phyloP scores from a whole-genome alignment of 2,113 vertebrate genomes.

The Chlamydotis undulata region DNA sequence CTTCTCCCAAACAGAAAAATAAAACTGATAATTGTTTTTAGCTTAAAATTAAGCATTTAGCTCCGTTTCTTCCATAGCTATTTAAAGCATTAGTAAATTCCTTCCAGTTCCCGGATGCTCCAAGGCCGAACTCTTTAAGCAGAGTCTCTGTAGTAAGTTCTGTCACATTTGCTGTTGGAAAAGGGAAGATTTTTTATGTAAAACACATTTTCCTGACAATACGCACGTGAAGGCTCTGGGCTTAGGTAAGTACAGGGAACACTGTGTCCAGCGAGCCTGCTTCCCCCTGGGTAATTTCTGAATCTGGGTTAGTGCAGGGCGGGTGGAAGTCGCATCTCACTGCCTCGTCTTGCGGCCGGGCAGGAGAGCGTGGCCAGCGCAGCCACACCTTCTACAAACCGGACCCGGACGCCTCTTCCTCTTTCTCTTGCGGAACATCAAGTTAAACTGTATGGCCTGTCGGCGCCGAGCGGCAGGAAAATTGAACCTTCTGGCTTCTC shows the following conservation, averaged over 20 bases:
- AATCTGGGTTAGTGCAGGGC: neutral
- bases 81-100: neutral
- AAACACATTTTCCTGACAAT: neutral
- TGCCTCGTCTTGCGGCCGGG: neutral
- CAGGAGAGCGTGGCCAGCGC: neutral
- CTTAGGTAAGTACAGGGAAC: neutral
- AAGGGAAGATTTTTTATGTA: neutral
- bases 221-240: neutral
- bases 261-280: neutral
- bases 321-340: neutral
- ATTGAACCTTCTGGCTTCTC: neutral
- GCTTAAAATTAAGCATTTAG: neutral
- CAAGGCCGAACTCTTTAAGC: constrained; percentile 1
- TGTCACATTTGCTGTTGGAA: neutral
- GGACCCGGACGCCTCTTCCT: neutral
- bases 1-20: neutral
- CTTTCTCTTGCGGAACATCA: neutral
- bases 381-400: neutral
- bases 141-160: neutral
- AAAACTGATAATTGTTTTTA: constrained; percentile 4
- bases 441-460: neutral
- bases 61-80: neutral
- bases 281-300: neutral
- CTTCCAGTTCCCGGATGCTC: neutral
- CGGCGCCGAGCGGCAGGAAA: no score